Percentiles rank a stretch among this genome's conserved stretches.
Conservation (phyloP, 1,140 invertebrate species). For the Saccostrea echinata region DNA sequence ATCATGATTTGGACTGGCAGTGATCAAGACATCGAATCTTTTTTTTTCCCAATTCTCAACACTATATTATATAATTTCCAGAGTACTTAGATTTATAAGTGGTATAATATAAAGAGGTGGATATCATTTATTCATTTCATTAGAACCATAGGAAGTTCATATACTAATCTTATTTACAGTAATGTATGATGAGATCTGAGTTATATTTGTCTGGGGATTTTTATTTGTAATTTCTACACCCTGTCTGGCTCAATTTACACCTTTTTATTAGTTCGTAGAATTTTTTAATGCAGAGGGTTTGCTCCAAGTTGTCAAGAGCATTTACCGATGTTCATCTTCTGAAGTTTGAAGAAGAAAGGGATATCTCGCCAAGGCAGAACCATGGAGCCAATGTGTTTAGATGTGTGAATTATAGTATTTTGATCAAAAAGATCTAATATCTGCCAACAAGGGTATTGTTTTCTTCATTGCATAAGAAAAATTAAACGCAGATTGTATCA, state of each 20-base stretch:
- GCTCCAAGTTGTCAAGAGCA: conserved; percentile 27
- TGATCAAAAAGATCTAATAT: conserved; percentile 37
- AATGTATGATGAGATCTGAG: not conserved
- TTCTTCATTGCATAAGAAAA: conserved; percentile 30
- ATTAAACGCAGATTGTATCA: conserved; percentile 34
- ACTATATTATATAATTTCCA: too few relatives aligned
- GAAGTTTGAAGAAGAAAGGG: conserved; percentile 22
- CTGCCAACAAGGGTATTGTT: conserved; percentile 32
- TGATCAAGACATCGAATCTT: too few relatives aligned
- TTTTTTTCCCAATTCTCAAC: too few relatives aligned
- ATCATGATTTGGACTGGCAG: too few relatives aligned
- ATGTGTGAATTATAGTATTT: conserved; percentile 35
- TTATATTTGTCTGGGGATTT: not conserved
- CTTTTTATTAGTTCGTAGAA: conserved; percentile 34
- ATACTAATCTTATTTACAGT: not conserved
- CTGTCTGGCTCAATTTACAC: conserved; percentile 25
- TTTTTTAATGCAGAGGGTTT: not conserved
- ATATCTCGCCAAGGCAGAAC: conserved; percentile 28
- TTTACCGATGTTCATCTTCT: conserved; percentile 20
- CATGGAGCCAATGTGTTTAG: conserved; percentile 4
- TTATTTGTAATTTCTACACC: conserved; percentile 26
- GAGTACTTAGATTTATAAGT: not conserved
- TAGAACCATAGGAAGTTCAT: not conserved
- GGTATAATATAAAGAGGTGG: conserved; percentile 10
- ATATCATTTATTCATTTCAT: conserved; percentile 28